Conservation (phyloP, 2,888 invertebrate species). For the Vanessa cardui region DNA sequence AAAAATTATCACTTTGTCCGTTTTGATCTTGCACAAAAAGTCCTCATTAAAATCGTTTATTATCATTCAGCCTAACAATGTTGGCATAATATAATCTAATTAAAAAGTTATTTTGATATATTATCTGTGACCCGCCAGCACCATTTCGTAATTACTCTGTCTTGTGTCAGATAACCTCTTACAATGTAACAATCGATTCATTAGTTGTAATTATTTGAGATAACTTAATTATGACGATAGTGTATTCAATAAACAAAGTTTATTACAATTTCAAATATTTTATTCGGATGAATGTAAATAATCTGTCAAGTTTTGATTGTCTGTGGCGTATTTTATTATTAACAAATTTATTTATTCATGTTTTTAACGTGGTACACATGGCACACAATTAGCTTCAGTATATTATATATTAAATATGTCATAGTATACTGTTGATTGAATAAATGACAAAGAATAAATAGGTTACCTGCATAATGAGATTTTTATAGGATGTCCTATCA, state of each 20-base stretch:
- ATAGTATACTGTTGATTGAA: too few relatives aligned
- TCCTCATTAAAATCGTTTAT: conserved; percentile 6
- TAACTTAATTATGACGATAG: conserved; percentile 8
- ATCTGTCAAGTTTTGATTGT: neutral
- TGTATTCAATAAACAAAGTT: conserved; percentile 40
- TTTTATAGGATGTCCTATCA: too few relatives aligned
- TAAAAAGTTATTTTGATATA: conserved; percentile 45
- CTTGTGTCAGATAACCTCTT: conserved; percentile 48
- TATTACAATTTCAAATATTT: conserved; percentile 23
- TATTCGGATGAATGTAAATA: neutral
- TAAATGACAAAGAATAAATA: too few relatives aligned
- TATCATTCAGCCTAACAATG: conserved; percentile 18
- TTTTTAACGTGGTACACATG: too few relatives aligned
- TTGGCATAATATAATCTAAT: conserved; percentile 35
- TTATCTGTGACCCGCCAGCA: conserved; percentile 33
- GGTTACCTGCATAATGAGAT: too few relatives aligned
- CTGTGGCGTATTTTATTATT: neutral
- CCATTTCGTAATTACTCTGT: conserved; percentile 54
- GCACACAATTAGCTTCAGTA: too few relatives aligned
- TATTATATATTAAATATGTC: too few relatives aligned
- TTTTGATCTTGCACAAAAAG: conserved; percentile 6
- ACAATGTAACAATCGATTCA: conserved; percentile 69
- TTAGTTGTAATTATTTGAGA: conserved; percentile 75
- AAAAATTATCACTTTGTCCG: neutral
- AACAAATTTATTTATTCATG: too few relatives aligned